phyloP scores from a whole-genome alignment of 2,797 vertebrate species.

The Myotis daubentonii region DNA sequence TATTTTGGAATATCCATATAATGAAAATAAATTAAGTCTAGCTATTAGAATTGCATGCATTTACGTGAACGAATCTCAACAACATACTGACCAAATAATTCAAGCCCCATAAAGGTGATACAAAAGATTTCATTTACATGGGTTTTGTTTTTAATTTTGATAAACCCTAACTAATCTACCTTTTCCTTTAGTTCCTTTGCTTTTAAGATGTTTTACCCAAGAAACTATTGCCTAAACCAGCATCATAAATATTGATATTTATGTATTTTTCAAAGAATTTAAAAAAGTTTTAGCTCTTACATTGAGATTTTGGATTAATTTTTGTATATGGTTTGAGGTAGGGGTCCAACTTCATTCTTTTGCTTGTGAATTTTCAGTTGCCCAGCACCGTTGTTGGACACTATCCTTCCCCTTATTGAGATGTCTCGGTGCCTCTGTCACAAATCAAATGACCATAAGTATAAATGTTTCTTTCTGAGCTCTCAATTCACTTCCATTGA shows the following conservation, averaged over 20 bases:
- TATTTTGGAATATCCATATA: neutral
- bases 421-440: neutral
- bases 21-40: neutral
- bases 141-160: neutral
- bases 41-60: neutral
- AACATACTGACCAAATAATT: neutral
- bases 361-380: neutral
- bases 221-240: neutral
- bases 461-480: neutral
- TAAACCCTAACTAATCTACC: neutral
- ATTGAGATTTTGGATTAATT: neutral
- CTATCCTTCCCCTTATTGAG: neutral
- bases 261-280: neutral
- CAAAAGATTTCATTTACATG: neutral
- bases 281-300: neutral
- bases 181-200: neutral
- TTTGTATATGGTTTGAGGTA: neutral
- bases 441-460: neutral
- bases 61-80: neutral
- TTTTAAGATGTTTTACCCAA: neutral
- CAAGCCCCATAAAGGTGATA: neutral
- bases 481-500: neutral
- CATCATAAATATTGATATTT: neutral
- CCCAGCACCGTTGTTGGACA: neutral
- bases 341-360: neutral